A percentile compares a stretch with the other conserved stretches of the same genome.
These are phyloP conservation scores for Delphinus delphis DNA, from an alignment of 2,113 vertebrate genomes.

Conservation along the genomic window DNA sequence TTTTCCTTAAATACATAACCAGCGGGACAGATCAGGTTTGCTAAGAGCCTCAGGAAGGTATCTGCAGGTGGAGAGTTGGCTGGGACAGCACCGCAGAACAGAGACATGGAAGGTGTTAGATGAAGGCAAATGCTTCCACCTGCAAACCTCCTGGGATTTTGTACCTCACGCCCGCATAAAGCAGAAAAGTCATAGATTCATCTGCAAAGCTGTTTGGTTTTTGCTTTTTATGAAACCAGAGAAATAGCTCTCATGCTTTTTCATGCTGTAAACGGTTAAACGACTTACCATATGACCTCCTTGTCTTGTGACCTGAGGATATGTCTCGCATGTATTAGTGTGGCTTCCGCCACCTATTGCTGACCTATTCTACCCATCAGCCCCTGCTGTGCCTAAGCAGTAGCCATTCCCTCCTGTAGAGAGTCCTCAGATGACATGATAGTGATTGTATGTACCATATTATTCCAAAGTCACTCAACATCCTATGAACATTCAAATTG, in stretches of 20 bases:
- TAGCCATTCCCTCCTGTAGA: background rate
- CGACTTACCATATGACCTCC: background rate
- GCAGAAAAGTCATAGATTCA: background rate
- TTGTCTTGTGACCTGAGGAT: background rate
- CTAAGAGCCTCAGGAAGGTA: background rate
- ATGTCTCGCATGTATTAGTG: accelerated
- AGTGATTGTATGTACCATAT: background rate
- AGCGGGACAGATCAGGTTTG: background rate
- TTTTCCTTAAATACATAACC: background rate
- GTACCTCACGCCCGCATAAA: background rate
- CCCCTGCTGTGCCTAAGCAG: background rate
- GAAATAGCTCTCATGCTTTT: background rate
- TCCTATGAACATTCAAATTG: background rate
- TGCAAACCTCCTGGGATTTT: background rate
- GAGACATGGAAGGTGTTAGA: background rate
- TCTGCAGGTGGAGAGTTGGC: accelerated
- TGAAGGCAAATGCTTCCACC: background rate
- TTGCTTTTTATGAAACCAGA: background rate
- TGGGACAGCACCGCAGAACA: accelerated
- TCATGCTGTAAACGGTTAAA: background rate
- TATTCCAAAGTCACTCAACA: background rate
- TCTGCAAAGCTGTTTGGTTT: background rate
- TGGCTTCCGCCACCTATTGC: background rate
- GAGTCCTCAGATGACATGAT: background rate
- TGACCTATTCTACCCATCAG: background rate